Percentiles rank a stretch among this genome's conserved stretches.
phyloP scores from a whole-genome alignment of 2,888 invertebrate genomes.

The Melangyna quadrimaculata region DNA sequence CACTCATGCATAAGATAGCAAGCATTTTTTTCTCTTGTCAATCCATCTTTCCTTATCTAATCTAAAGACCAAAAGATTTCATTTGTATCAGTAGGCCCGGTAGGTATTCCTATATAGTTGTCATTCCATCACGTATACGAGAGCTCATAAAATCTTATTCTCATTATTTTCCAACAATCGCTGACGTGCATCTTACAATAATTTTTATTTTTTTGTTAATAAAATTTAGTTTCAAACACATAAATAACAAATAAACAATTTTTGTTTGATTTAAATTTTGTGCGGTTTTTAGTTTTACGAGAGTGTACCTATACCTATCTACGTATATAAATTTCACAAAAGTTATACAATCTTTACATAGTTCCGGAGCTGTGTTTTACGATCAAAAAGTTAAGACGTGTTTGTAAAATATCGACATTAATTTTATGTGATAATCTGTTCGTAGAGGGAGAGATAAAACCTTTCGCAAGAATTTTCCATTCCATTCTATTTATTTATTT shows the following conservation, averaged over 20 bases:
- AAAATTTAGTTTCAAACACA: background rate
- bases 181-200: slow-evolving; percentile 28
- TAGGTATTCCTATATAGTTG: background rate
- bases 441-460: background rate
- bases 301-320: too few species aligned
- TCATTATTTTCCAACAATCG: background rate
- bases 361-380: background rate
- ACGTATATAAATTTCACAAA: background rate
- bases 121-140: slow-evolving; percentile 53
- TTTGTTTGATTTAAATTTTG: background rate
- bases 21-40: background rate
- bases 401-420: background rate
- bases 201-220: background rate
- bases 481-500: background rate
- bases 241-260: background rate
- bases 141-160: slow-evolving; percentile 18
- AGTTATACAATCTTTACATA: background rate
- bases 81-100: background rate
- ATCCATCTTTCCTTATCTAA: slow-evolving; percentile 46
- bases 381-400: background rate
- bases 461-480: background rate
- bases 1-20: slow-evolving; percentile 24
- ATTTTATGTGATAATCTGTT: slow-evolving; percentile 17
- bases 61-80: slow-evolving; percentile 48
- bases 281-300: background rate